phyloP scores from a whole-genome alignment of 2,113 vertebrate species.

The Sterrhoptilus dennistouni region DNA sequence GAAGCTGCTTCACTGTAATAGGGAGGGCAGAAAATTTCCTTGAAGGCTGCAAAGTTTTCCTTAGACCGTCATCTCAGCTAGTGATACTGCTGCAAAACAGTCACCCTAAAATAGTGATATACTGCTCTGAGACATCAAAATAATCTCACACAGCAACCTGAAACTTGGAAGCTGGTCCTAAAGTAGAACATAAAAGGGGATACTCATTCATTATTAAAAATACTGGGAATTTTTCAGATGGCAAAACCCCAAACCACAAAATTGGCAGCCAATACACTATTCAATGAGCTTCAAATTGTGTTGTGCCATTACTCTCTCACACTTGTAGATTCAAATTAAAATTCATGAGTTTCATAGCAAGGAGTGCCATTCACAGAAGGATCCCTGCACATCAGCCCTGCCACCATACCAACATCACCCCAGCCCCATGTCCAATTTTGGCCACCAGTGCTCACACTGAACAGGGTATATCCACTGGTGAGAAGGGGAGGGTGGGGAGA shows the following conservation, averaged over 20 bases:
- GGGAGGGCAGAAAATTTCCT: not conserved
- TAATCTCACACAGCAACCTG: not conserved
- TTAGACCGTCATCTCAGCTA: not conserved
- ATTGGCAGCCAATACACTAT: not conserved
- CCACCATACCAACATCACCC: not conserved
- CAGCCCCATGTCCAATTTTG: not conserved
- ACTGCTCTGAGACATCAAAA: not conserved
- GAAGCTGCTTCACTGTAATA: not conserved
- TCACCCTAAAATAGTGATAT: not conserved
- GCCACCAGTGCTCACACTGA: not conserved
- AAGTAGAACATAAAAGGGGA: not conserved
- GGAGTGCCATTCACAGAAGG: not conserved
- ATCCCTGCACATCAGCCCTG: not conserved
- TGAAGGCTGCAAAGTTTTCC: not conserved
- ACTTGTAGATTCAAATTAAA: not conserved
- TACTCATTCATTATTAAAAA: not conserved
- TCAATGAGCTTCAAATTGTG: not conserved
- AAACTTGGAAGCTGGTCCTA: not conserved
- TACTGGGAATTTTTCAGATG: not conserved
- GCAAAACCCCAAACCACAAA: slow-evolving; percentile 25
- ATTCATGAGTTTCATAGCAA: not conserved
- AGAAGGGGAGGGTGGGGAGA: accelerated
- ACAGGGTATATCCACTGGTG: accelerated
- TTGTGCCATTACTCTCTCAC: not conserved
- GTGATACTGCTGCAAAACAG: not conserved